Conservation (phyloP, 2,888 invertebrate genomes). For the Lepidonotus clava region DNA sequence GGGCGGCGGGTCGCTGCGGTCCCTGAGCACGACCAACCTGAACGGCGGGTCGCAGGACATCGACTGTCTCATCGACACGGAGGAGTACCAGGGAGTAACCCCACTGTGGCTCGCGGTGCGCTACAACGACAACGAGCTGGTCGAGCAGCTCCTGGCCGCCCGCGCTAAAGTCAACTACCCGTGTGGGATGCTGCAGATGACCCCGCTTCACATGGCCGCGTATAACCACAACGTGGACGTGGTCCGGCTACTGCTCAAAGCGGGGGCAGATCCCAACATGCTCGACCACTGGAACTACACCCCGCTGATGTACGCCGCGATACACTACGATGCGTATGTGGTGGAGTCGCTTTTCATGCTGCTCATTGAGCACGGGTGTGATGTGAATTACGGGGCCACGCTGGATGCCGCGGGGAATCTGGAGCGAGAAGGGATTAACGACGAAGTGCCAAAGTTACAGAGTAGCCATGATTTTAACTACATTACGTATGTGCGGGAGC, state of each 20-base stretch:
- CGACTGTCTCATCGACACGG: constrained; percentile 51
- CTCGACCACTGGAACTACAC: constrained; percentile 88
- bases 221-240: constrained; percentile 57
- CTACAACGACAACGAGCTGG: constrained; percentile 51
- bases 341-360: constrained; percentile 54
- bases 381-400: constrained; percentile 60
- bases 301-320: constrained; percentile 88
- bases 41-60: constrained; percentile 41
- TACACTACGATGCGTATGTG: constrained; percentile 54
- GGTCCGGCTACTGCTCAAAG: constrained; percentile 80
- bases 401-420: constrained; percentile 21
- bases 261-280: constrained; percentile 87
- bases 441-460: constrained; percentile 52
- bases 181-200: constrained; percentile 57
- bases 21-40: neutral
- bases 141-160: constrained; percentile 16
- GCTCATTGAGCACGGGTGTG: constrained; percentile 57
- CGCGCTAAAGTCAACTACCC: constrained; percentile 56
- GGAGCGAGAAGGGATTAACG: constrained; percentile 27
- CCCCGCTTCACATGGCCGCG: constrained; percentile 60
- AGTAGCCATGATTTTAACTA: constrained; percentile 41
- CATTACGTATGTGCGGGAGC: constrained; percentile 59
- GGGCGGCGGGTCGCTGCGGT: neutral
- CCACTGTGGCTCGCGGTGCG: constrained; percentile 58
- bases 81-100: constrained; percentile 53